Base-by-base conservation (phyloP, 2,888 invertebrate species). In the Onchidella celtica region DNA sequence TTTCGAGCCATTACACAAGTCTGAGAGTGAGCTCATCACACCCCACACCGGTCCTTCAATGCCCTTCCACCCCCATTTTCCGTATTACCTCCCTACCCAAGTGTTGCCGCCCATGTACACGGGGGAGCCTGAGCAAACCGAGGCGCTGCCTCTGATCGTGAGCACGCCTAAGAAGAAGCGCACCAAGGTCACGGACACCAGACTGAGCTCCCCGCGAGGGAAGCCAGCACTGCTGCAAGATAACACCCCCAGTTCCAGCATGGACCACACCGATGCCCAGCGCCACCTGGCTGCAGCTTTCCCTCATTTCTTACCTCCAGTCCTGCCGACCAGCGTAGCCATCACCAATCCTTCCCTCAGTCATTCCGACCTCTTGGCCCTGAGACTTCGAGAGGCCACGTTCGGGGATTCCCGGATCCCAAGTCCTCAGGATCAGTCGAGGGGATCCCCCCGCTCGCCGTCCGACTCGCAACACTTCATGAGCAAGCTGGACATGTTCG, bases 321-420 rank as follows among this genome's bases (percentile, higher is more conserved):
- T 97, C 91, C 95, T 98, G 93, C 98, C 98, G 9, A 98, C 98
- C 83, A 97, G 97, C 85, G 98, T 98, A 92, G 98, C 98, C 93
- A 98, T 98, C 93, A 97, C 98, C 83, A 98, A 98, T 94, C 98
- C 98, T 82, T 97, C 97, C 92, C 95, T 98, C 89, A 97, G 98
- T 73, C 91, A 92, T 78, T 90, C 92, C 3, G 91, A 91, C 82
- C 85, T 92, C 36, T 83, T 92, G 75, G 88, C 88, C 38, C 89
- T 89, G 83, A 89, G 90, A 83, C 97, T 95, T 40, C 85, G 87
- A 36, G 86, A 88, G 14, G 82, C 85, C 38, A 68, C 79, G 32
- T 84, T 84, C 57, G 76, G 72, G 14, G 86, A 86, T 27, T 57
- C 85, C 61, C 87, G 87, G 24, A 79, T 88, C 6, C 83, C 86